Percentiles rank a stretch among this genome's conserved stretches.
Evolutionary conservation across 2,888 invertebrate species (phyloP).

Genomic region (Cephus pulcher): DNA sequence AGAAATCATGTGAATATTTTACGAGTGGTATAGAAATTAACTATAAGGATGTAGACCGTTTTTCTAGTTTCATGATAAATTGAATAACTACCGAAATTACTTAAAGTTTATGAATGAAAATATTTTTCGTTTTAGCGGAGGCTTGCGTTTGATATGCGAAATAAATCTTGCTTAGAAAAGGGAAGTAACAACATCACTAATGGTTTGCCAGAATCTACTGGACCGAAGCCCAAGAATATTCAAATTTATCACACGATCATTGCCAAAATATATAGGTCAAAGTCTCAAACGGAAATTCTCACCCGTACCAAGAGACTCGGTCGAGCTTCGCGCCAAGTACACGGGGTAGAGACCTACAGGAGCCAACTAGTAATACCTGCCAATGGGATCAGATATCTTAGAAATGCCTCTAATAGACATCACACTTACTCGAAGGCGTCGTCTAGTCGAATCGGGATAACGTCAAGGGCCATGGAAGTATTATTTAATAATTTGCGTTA

Average conservation of each 20-base stretch:
- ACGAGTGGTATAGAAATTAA: not conserved
- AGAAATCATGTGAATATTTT: not conserved
- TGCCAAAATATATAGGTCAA: not conserved
- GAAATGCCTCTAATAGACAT: too few relatives aligned
- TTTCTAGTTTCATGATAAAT: not conserved
- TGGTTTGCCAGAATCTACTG: not conserved
- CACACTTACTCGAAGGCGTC: too few relatives aligned
- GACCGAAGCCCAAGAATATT: not conserved
- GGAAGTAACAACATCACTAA: not conserved
- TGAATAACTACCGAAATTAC: not conserved
- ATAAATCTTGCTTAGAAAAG: too few relatives aligned
- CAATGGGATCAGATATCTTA: too few relatives aligned
- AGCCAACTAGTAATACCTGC: too few relatives aligned
- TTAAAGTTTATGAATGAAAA: not conserved
- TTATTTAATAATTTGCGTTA: too few relatives aligned
- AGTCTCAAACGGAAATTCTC: not conserved
- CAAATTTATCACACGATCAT: not conserved
- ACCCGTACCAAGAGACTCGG: too few relatives aligned
- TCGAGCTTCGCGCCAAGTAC: too few relatives aligned
- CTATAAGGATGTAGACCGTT: not conserved
- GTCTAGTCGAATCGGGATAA: too few relatives aligned
- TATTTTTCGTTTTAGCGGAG: not conserved
- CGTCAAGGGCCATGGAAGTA: too few relatives aligned
- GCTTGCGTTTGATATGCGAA: not conserved
- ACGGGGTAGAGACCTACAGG: too few relatives aligned